Percentiles rank a stretch among this genome's conserved stretches.
These are phyloP conservation scores for Baryphthengus martii DNA, from an alignment of 2,113 vertebrate genomes.

Conservation along the genomic window DNA sequence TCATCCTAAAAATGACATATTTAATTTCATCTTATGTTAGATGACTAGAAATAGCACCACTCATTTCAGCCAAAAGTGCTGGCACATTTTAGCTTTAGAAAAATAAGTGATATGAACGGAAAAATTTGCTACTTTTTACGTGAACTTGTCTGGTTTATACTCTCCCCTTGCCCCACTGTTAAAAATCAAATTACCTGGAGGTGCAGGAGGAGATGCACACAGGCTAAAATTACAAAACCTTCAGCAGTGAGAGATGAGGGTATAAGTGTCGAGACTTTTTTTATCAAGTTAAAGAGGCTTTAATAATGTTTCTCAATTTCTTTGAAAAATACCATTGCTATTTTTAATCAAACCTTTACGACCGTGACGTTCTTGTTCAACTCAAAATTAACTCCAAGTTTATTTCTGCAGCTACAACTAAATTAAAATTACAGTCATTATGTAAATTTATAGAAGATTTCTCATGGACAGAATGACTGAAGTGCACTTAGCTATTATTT, in stretches of 20 bases:
- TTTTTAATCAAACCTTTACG: neutral
- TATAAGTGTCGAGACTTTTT: neutral
- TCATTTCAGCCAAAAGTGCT: neutral
- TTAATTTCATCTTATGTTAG: neutral
- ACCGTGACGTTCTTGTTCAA: neutral
- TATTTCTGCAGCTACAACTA: neutral
- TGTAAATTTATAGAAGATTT: neutral
- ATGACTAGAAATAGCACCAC: neutral
- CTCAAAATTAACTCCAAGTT: neutral
- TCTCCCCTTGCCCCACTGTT: neutral
- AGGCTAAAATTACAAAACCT: neutral
- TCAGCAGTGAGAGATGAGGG: neutral
- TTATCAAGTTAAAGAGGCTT: neutral
- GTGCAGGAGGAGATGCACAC: neutral
- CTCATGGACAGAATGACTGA: slow-evolving; percentile 1
- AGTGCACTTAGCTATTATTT: neutral
- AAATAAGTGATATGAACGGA: neutral
- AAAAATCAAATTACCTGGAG: neutral
- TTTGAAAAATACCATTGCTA: neutral
- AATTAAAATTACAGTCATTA: neutral
- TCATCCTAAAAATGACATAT: neutral
- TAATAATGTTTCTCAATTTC: neutral
- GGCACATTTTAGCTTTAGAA: neutral
- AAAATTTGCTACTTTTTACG: neutral
- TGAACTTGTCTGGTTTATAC: neutral